Evolutionary conservation across 2,888 invertebrate genomes (phyloP).

Genomic region (Lissocephala sabroskyi): DNA sequence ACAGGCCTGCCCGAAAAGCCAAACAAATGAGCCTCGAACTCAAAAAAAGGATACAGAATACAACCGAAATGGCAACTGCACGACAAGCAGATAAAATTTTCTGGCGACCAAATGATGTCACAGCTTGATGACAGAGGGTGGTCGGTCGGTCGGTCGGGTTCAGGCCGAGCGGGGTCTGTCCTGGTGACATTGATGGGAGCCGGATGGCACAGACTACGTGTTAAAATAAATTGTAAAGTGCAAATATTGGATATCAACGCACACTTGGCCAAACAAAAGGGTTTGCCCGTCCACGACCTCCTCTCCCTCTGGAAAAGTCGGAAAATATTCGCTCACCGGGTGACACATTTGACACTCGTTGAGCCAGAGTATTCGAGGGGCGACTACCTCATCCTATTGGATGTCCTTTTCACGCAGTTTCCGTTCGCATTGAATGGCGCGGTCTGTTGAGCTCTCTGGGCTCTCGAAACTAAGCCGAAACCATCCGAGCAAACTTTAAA

Average conservation of each 20-base stretch:
- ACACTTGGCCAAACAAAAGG: slow-evolving; percentile 8
- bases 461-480: not conserved
- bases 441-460: not conserved
- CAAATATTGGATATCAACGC: slow-evolving; percentile 46
- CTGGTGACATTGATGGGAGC: slow-evolving; percentile 4
- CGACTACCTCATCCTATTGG: too few relatives aligned
- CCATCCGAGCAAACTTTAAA: not conserved
- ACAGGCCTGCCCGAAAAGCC: too few relatives aligned
- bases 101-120: slow-evolving; percentile 17
- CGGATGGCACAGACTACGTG: slow-evolving; percentile 31
- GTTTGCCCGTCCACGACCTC: too few relatives aligned
- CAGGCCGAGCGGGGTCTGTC: not conserved
- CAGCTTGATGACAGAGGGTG: slow-evolving; percentile 43
- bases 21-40: slow-evolving; percentile 14
- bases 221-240: slow-evolving; percentile 52
- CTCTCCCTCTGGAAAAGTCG: too few relatives aligned
- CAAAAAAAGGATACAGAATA: not conserved
- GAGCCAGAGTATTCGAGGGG: not conserved
- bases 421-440: slow-evolving; percentile 4
- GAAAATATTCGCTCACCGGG: too few relatives aligned
- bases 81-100: slow-evolving; percentile 47
- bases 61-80: slow-evolving; percentile 5
- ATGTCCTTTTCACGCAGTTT: slow-evolving; percentile 11
- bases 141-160: not conserved
- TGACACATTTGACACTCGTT: not conserved